These are phyloP conservation scores for Etheostoma perlongum DNA, from an alignment of 2,797 vertebrate species.

Conservation along the genomic window DNA sequence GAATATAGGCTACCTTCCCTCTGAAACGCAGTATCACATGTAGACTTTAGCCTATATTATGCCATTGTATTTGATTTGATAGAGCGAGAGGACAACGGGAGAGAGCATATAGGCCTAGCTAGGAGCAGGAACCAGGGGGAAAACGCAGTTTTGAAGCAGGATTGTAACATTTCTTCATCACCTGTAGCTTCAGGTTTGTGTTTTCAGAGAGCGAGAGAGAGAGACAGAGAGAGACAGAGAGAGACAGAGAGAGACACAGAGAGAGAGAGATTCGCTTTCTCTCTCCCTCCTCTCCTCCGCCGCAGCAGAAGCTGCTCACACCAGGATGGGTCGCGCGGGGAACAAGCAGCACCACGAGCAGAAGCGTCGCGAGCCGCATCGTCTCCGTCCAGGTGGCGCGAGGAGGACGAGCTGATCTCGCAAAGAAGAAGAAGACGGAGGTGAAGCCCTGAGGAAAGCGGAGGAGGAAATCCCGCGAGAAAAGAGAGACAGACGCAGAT, in stretches of 20 bases:
- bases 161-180: no score
- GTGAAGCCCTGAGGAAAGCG: slow-evolving; percentile 15
- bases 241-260: background rate
- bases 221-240: no score
- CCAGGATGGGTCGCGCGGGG: slow-evolving; percentile 52
- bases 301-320: slow-evolving; percentile 11
- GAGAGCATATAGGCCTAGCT: no score
- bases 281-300: background rate
- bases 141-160: no score
- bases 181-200: background rate
- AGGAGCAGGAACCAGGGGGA: no score
- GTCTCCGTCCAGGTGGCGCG: slow-evolving; percentile 56
- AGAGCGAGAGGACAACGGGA: no score
- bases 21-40: no score
- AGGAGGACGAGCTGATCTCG: slow-evolving; percentile 59
- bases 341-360: slow-evolving; percentile 18
- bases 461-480: slow-evolving; percentile 74
- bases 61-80: no score
- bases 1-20: no score
- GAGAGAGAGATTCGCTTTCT: background rate
- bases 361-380: slow-evolving; percentile 39
- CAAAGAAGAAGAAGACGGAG: background rate
- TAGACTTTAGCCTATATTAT: no score
- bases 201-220: background rate
- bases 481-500: slow-evolving; percentile 36